Percentiles rank a stretch among this genome's conserved stretches.
Evolutionary conservation across 2,113 vertebrate species (phyloP).

Genomic region (Myocastor coypus): DNA sequence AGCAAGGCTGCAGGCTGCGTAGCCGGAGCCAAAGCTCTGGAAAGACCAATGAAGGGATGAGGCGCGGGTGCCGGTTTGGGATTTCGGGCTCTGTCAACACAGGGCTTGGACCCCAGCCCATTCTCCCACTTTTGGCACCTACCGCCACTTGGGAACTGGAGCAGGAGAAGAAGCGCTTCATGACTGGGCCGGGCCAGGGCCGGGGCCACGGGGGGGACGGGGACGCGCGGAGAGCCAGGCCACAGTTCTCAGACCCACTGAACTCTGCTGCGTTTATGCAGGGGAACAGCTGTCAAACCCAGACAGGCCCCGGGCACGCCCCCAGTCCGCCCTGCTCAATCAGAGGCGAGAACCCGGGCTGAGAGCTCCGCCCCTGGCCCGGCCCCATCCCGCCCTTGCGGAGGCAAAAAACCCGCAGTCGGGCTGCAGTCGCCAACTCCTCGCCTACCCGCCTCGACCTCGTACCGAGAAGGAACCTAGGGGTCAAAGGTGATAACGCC

Average conservation of each 20-base stretch:
- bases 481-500: background rate
- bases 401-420: conserved; percentile 27
- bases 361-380: conserved; percentile 51
- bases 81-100: conserved; percentile 30
- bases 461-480: background rate
- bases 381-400: background rate
- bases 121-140: conserved; percentile 68
- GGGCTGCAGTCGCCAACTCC: background rate
- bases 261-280: background rate
- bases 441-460: background rate
- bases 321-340: conserved; percentile 15
- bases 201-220: conserved; percentile 49
- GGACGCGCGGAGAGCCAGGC: conserved; percentile 58
- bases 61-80: background rate
- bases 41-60: background rate
- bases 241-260: conserved; percentile 40
- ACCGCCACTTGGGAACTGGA: conserved; percentile 88
- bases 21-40: background rate
- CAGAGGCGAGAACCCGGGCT: background rate
- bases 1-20: background rate
- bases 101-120: background rate
- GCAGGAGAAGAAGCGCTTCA: conserved; percentile 89
- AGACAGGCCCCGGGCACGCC: conserved; percentile 42
- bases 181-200: conserved; percentile 62
- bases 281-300: conserved; percentile 71